A percentile compares a stretch with the other conserved stretches of the same genome.
Conservation (phyloP, 2,888 invertebrate genomes). For the Alcis repandata region DNA sequence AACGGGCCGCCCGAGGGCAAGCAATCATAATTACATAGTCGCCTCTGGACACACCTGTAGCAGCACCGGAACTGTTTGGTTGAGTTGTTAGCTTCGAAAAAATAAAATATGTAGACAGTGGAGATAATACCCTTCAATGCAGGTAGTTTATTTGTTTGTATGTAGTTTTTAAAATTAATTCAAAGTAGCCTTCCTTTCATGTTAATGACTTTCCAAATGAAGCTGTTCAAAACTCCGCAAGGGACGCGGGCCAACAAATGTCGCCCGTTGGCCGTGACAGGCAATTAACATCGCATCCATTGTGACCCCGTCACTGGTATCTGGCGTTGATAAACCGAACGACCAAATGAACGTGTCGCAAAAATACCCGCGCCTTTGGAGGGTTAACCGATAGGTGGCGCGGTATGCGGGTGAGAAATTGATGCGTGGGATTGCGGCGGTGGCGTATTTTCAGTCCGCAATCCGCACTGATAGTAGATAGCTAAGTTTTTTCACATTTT, state of each 20-base stretch:
- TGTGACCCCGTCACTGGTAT: slow-evolving; percentile 50
- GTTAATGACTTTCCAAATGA: slow-evolving; percentile 35
- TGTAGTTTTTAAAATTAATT: not conserved
- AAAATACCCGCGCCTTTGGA: slow-evolving; percentile 32
- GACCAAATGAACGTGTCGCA: slow-evolving; percentile 41
- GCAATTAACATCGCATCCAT: slow-evolving; percentile 62
- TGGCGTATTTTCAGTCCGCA: not conserved
- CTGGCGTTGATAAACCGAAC: slow-evolving; percentile 49
- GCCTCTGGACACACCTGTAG: too few relatives aligned
- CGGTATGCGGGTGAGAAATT: slow-evolving; percentile 34
- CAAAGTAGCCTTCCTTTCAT: slow-evolving; percentile 9
- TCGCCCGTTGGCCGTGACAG: slow-evolving; percentile 57
- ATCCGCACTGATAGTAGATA: not conserved
- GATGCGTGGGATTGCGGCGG: slow-evolving; percentile 23
- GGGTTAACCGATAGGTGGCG: slow-evolving; percentile 27
- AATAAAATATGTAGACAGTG: too few relatives aligned
- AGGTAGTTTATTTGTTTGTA: not conserved
- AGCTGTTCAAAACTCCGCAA: slow-evolving; percentile 30
- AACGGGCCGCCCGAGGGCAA: too few relatives aligned
- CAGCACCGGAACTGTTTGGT: too few relatives aligned
- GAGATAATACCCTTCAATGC: too few relatives aligned
- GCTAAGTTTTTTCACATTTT: too few relatives aligned
- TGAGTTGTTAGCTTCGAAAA: too few relatives aligned
- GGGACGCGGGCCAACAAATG: slow-evolving; percentile 39
- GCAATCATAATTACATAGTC: too few relatives aligned